Evolutionary conservation across 2,797 vertebrate genomes (phyloP), one percentile per base, ranked within the genome.

Genomic region (Pampus argenteus): DNA sequence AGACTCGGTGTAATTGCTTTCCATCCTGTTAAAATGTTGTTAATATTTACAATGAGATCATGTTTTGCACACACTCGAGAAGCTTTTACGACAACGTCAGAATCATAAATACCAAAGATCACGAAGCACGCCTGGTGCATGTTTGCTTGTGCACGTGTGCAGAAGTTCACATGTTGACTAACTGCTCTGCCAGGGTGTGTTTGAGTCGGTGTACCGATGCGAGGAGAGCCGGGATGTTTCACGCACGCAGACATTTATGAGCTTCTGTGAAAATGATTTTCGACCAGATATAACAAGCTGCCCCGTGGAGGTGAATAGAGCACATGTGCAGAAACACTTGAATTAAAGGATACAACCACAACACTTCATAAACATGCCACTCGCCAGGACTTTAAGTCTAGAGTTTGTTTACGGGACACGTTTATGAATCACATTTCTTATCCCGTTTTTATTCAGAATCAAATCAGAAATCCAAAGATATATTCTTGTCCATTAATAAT

Each of bases 31-130:
- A 74, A 86, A 86, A 81, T 77, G 62, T 28, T 38, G 58, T 78
- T 88, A 56, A 81, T 87, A 83, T 88, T 86, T 88, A 91, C 75
- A 65, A 23, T 58, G 62, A 71, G 60, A 54, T 22, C 51, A 76
- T 66, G 65, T 71, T 73, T 23, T 18, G 66, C 71, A 25, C 59
- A 58, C 63, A 61, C 71, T 73, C 7, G 3, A 71, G 68, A 26
- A 42, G 68, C 55, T 87, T 87, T 85, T 76, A 80, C 15, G 6
- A 49, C 26, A 2, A 0, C 6, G 7, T 22, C 49, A 49, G 60
- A 66, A 74, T 14, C 28, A 61, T 60, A 49, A 86, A 81, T 44
- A 76, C 50, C 9, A 20, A 6, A 49, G 31, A 68, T 87, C 62
- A 31, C 44, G n/a, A n/a, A n/a, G n/a, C n/a, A 74, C 47, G 9